These are phyloP conservation scores for Aradus depressus DNA, from an alignment of 2,888 invertebrate genomes.

Conservation along the genomic window DNA sequence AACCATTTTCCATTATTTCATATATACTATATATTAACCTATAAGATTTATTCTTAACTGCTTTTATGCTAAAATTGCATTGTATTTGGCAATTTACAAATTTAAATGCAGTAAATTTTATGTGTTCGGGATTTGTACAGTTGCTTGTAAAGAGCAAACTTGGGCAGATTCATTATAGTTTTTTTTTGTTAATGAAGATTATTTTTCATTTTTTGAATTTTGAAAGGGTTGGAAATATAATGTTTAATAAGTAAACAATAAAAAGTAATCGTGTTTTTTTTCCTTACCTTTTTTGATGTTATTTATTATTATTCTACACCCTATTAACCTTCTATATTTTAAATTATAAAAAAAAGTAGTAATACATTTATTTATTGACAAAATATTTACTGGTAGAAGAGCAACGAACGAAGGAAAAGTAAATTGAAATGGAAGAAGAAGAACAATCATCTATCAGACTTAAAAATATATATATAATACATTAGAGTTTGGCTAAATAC, in stretches of 20 bases:
- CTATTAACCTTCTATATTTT: neutral
- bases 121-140: constrained; percentile 7
- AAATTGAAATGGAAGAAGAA: no score
- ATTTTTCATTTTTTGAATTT: constrained; percentile 15
- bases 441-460: no score
- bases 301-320: neutral
- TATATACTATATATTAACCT: neutral
- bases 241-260: constrained; percentile 16
- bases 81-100: constrained; percentile 1
- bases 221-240: constrained; percentile 19
- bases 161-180: neutral
- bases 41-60: neutral
- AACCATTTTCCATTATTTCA: constrained; percentile 7
- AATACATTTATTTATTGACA: no score
- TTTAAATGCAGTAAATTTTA: neutral
- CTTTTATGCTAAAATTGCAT: neutral
- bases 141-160: neutral
- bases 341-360: neutral
- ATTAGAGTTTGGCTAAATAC: no score
- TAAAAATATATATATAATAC: no score
- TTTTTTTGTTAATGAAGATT: constrained; percentile 10
- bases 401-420: no score
- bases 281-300: no score
- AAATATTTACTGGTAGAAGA: no score
- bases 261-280: no score